A percentile compares a stretch with the other conserved stretches of the same genome.
phyloP scores from a whole-genome alignment of 1,140 invertebrate genomes.

The Bombus superbus region DNA sequence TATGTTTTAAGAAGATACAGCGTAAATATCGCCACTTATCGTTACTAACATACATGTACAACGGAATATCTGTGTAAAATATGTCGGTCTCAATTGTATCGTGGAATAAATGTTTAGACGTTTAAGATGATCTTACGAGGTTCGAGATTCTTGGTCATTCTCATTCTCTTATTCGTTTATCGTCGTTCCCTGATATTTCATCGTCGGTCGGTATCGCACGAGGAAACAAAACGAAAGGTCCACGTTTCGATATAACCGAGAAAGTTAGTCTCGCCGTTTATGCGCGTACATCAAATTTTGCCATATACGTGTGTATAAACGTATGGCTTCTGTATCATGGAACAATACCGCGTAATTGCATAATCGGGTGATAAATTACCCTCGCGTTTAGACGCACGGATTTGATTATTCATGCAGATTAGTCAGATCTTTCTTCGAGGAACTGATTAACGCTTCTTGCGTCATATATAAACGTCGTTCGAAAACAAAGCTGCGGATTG shows the following conservation, averaged over 20 bases:
- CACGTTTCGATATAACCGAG: too few species aligned
- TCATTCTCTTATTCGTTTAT: background rate
- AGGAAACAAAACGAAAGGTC: background rate
- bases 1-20: background rate
- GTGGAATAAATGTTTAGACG: background rate
- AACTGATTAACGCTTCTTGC: conserved; percentile 3
- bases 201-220: accelerated
- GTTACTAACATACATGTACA: background rate
- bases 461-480: background rate
- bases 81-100: background rate
- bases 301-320: background rate
- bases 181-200: background rate
- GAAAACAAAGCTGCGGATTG: background rate
- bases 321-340: background rate
- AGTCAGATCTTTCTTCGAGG: conserved; percentile 2
- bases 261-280: background rate
- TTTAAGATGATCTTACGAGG: background rate
- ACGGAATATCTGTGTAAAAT: background rate
- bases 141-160: too few species aligned
- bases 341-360: background rate
- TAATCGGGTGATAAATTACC: conserved; percentile 6
- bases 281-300: background rate
- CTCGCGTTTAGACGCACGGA: background rate
- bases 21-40: too few species aligned
- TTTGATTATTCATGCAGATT: conserved; percentile 10